Evolutionary conservation across 2,797 vertebrate genomes (phyloP).

Genomic region (Dallia pectoralis): DNA sequence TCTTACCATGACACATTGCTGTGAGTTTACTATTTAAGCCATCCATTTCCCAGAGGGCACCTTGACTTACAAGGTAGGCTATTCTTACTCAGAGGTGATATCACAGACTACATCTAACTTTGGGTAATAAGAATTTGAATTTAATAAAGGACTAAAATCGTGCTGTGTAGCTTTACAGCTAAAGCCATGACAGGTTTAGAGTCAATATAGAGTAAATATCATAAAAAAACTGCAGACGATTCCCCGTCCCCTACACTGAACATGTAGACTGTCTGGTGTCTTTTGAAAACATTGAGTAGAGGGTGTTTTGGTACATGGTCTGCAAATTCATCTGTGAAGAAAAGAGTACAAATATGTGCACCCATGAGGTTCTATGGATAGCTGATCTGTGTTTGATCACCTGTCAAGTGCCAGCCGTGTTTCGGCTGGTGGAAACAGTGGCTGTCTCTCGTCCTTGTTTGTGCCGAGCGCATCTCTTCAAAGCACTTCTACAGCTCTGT

Average conservation of each 20-base stretch:
- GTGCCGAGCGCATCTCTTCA: slow-evolving; percentile 75
- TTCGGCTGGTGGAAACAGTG: slow-evolving; percentile 75
- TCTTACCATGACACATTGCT: slow-evolving; percentile 42
- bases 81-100: slow-evolving; percentile 61
- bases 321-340: slow-evolving; percentile 67
- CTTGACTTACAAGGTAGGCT: slow-evolving; percentile 26
- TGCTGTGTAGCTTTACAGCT: slow-evolving; percentile 54
- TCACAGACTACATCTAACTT: slow-evolving; percentile 55
- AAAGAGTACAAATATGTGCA: slow-evolving; percentile 74
- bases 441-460: slow-evolving; percentile 77
- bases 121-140: slow-evolving; percentile 38
- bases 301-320: slow-evolving; percentile 70
- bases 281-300: slow-evolving; percentile 73
- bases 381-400: slow-evolving; percentile 77
- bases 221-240: slow-evolving; percentile 56
- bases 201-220: slow-evolving; percentile 56
- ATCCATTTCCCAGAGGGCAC: slow-evolving; percentile 44
- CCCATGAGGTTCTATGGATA: slow-evolving; percentile 68
- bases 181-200: slow-evolving; percentile 46
- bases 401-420: slow-evolving; percentile 80
- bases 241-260: slow-evolving; percentile 51
- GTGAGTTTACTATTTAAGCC: slow-evolving; percentile 55
- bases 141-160: slow-evolving; percentile 46
- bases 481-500: slow-evolving; percentile 70
- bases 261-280: slow-evolving; percentile 56